Base-by-base conservation (phyloP, 2,113 vertebrate genomes). In the Tricholaema leucomelas region DNA sequence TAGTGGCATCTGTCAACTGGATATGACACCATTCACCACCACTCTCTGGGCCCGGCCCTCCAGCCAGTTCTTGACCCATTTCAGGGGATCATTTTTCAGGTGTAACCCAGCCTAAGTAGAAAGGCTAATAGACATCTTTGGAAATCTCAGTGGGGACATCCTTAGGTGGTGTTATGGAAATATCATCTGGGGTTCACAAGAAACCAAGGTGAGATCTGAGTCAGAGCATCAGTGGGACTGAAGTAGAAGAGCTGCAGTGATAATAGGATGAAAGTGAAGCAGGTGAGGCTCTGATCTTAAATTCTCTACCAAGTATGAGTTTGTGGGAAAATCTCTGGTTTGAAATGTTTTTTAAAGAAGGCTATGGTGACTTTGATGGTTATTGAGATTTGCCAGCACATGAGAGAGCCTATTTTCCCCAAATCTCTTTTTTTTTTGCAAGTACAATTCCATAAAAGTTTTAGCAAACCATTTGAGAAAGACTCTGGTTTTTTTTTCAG, bases 361-460 rank as follows among this genome's bases (percentile, higher is more conserved):
- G 8, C 6, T 0, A 1, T 55, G 7, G 0, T 61, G 12, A 28
- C 31, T 85, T 1, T 36, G 80, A 12, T 8, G 6, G 12, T 61
- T 72, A 5, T 16, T 33, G 44, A 63, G 33, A 40, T 73, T 42
- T 92, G 28, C 74, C 60, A 48, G 27, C 28, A 28, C 9, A 2
- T 31, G 44, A 50, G 18, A 61, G 18, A 20, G 33, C 40, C 56
- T 59, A 4, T 64, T 64, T 50, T 25, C 23, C 17, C 19, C 15
- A 71, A 31, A 46, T 64, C 18, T 11, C 12, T 50, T 50, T 12
- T 50, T 50, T 76, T 25, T 61, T 64, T 72, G 30, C 55, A 84
- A 50, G 17, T 81, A 15, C 17, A 76, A 3, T 70, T 65, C 36
- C 18, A 27, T 55, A 21, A 24, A 60, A 44, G 9, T 79, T 88